phyloP scores from a whole-genome alignment of 2,888 invertebrate genomes.

The Laothoe populi region DNA sequence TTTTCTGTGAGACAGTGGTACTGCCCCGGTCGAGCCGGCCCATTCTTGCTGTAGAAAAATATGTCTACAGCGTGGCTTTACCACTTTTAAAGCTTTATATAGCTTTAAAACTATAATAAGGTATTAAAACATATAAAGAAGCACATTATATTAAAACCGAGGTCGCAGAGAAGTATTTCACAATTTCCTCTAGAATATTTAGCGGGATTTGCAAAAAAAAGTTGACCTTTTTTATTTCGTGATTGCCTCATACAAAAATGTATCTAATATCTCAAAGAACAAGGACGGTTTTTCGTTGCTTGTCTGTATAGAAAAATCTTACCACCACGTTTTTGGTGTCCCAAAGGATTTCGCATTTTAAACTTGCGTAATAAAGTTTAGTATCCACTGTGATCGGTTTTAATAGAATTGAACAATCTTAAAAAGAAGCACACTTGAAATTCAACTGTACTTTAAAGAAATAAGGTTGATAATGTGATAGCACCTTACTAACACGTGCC shows the following conservation, averaged over 20 bases:
- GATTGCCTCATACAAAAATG: not conserved
- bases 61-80: too few species aligned
- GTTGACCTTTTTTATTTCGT: conserved; percentile 6
- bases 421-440: not conserved
- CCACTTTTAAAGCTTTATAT: too few species aligned
- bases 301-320: not conserved
- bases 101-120: too few species aligned
- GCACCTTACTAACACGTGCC: not conserved
- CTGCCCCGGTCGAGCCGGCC: too few species aligned
- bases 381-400: not conserved
- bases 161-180: conserved; percentile 3
- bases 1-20: too few species aligned
- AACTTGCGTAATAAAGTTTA: not conserved
- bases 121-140: too few species aligned
- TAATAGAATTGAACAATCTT: conserved; percentile 22
- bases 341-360: not conserved
- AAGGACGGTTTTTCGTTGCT: not conserved
- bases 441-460: not conserved
- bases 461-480: not conserved
- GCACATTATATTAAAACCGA: conserved; percentile 10
- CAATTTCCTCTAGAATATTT: conserved; percentile 9
- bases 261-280: not conserved
- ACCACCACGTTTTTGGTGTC: not conserved
- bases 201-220: conserved; percentile 20
- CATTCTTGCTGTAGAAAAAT: too few species aligned